Evolutionary conservation across 2,888 invertebrate genomes (phyloP).

Genomic region (Drosophila quinaria): DNA sequence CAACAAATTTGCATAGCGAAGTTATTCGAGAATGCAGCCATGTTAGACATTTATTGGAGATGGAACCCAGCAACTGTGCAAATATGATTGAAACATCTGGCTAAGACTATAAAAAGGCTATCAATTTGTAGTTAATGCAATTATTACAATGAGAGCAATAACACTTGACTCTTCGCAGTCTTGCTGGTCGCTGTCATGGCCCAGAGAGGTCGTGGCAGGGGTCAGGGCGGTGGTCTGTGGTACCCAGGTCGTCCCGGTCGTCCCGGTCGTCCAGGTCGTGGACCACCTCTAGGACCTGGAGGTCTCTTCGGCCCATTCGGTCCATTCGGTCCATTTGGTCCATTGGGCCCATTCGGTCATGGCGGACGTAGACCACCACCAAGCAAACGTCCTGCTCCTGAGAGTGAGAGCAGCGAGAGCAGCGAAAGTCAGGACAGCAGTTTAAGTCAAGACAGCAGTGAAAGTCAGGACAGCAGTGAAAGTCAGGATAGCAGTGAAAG

Average conservation of each 20-base stretch:
- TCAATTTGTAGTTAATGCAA: background rate
- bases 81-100: constrained; percentile 25
- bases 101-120: constrained; percentile 41
- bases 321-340: background rate
- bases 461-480: background rate
- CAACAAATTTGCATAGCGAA: constrained; percentile 28
- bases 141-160: constrained; percentile 47
- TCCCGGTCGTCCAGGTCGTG: background rate
- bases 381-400: background rate
- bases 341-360: background rate
- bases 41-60: background rate
- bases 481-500: background rate
- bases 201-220: constrained; percentile 18
- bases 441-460: background rate
- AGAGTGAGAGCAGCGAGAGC: background rate
- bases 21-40: background rate
- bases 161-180: constrained; percentile 55
- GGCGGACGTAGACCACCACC: constrained; percentile 8
- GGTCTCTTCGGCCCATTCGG: background rate
- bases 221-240: constrained; percentile 1
- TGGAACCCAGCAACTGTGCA: constrained; percentile 42
- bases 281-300: background rate
- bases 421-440: background rate
- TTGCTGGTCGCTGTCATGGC: constrained; percentile 52
- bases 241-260: background rate